Base-by-base conservation (phyloP, 2,888 invertebrate species). In the Mesochorus sp. region DNA sequence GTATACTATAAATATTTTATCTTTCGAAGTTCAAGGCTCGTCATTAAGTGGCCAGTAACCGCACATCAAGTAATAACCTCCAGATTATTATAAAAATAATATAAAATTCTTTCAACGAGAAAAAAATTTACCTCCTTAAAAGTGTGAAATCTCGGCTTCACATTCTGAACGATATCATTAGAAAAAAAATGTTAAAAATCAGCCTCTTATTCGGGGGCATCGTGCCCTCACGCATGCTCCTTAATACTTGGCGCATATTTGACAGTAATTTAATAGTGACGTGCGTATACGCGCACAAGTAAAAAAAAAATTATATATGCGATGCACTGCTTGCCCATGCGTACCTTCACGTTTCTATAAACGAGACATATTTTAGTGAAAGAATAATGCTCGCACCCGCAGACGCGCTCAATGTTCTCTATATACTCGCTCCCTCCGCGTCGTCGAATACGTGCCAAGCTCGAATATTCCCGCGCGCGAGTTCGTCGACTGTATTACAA, bases 281-380 rank as follows among this genome's bases (percentile, higher is more conserved):
- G 75, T 62, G 47, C 34, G 42, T 24, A 34, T 21, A 72, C 14
- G 39, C 39, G 42, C 34, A 34, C 19, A 19, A 8, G 42, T 24
- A 12, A 85, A 89, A 86, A 84, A 87, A 85, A 85, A 85, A 90
- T 90, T 90, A 90, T 85, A 89, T 85, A 90, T 89, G 88, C 90
- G 84, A 86, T 84, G 85, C 88, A 86, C 85, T 85, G 71, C 37
- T 10, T 55, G 12, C 19, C 70, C 37, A 19, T 47, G 83, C 87
- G 87, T 89, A 89, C 89, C 88, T 85, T 87, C 89, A 90, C 89
- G 89, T 88, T 88, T 88, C 81, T 83, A 85, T 86, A 87, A 88
- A 88, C 85, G 87, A 75, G 79, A 86, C 86, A 88, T 88, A 88
- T 88, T 87, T 89, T 83, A 88, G 82, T 80, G 80, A 61, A 85